Percentiles rank a stretch among this genome's conserved stretches.
phyloP scores from a whole-genome alignment of 2,888 invertebrate species.

The Sisyra terminalis region DNA sequence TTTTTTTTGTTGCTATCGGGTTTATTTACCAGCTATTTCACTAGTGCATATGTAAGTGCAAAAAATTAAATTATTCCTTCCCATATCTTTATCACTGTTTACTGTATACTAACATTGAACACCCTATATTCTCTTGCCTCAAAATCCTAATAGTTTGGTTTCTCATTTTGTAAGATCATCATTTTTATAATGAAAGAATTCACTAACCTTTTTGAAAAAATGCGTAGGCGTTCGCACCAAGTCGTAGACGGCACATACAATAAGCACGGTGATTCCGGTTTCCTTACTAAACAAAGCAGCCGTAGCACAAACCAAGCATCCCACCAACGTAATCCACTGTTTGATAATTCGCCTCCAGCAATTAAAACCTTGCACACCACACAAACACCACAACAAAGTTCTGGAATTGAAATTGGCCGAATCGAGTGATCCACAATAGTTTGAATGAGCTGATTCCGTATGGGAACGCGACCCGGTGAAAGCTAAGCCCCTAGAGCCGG shows the following conservation, averaged over 20 bases:
- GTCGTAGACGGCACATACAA: conserved; percentile 82
- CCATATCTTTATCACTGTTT: too few species aligned
- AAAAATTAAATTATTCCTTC: too few species aligned
- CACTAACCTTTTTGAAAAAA: conserved; percentile 5
- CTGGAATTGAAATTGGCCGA: not conserved
- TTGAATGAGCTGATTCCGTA: conserved; percentile 9
- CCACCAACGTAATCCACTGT: conserved; percentile 42
- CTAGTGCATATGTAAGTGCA: too few species aligned
- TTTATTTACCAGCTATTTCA: too few species aligned
- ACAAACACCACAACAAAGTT: conserved; percentile 7
- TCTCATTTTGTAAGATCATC: too few species aligned
- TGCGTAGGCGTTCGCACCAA: conserved; percentile 35
- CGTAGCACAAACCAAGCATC: conserved; percentile 40
- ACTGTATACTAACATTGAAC: too few species aligned
- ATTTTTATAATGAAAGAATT: not conserved
- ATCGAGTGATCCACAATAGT: too few species aligned
- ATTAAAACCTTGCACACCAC: not conserved
- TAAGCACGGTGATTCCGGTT: conserved; percentile 83
- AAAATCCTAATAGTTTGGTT: too few species aligned
- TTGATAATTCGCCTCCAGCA: conserved; percentile 22
- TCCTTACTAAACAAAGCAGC: conserved; percentile 89
- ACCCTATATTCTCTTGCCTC: too few species aligned
- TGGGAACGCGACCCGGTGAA: conserved; percentile 7
- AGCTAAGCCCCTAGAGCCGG: conserved; percentile 11
- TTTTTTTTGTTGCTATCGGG: too few species aligned